These are phyloP conservation scores for Agonopterix alstromeriana DNA, from an alignment of 2,888 invertebrate species.

Conservation along the genomic window DNA sequence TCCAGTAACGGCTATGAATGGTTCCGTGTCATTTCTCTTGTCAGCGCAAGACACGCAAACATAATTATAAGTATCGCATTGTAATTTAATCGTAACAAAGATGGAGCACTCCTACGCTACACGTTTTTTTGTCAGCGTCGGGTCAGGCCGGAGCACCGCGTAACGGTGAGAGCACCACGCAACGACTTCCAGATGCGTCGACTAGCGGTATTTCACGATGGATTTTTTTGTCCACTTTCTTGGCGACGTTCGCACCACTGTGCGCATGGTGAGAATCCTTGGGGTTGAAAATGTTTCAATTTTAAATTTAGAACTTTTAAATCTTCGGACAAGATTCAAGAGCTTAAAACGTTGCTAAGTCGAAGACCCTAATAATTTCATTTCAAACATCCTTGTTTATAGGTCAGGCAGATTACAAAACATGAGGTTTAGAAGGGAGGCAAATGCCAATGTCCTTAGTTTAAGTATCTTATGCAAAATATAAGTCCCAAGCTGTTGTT, in stretches of 20 bases:
- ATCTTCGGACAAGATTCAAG: no score
- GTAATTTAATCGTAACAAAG: slow-evolving; percentile 47
- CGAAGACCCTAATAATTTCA: no score
- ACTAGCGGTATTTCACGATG: slow-evolving; percentile 61
- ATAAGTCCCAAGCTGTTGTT: no score
- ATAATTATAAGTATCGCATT: slow-evolving; percentile 42
- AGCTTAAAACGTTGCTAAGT: no score
- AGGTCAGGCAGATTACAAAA: neutral
- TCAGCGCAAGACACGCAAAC: slow-evolving; percentile 33
- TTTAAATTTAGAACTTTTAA: no score
- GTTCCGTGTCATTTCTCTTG: slow-evolving; percentile 42
- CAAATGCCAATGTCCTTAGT: neutral
- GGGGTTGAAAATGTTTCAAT: slow-evolving; percentile 19
- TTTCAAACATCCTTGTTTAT: no score
- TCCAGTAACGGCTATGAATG: slow-evolving; percentile 14
- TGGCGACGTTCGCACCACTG: slow-evolving; percentile 26
- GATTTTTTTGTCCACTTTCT: slow-evolving; percentile 48
- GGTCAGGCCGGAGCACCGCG: slow-evolving; percentile 35
- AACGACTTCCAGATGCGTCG: slow-evolving; percentile 68
- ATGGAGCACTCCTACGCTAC: slow-evolving; percentile 45
- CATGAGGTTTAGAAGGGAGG: neutral
- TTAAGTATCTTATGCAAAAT: no score
- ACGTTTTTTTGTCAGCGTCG: slow-evolving; percentile 42
- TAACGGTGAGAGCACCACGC: slow-evolving; percentile 63
- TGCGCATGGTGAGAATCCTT: slow-evolving; percentile 7